phyloP scores from a whole-genome alignment of 2,113 vertebrate genomes.

The Rutilus rutilus region DNA sequence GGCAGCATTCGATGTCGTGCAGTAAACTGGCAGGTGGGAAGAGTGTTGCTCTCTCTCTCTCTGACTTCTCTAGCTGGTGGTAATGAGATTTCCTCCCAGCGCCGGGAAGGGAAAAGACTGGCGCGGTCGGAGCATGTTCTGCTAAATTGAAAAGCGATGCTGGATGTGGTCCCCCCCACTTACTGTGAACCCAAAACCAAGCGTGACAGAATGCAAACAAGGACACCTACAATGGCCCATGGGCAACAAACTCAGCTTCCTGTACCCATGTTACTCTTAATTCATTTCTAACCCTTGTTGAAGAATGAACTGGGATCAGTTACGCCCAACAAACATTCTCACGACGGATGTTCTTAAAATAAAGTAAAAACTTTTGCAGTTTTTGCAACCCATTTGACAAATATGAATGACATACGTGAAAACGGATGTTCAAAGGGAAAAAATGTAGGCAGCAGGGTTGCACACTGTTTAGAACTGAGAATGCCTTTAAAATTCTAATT shows the following conservation, averaged over 20 bases:
- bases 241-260: background rate
- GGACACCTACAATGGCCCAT: conserved; percentile 31
- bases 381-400: background rate
- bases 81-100: conserved; percentile 57
- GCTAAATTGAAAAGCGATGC: conserved; percentile 59
- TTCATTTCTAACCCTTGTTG: background rate
- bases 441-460: no score
- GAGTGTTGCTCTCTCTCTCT: conserved; percentile 54
- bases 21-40: conserved; percentile 57
- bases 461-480: no score
- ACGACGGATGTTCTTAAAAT: background rate
- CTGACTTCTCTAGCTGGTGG: conserved; percentile 47
- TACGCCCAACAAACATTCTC: background rate
- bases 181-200: conserved; percentile 49
- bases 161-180: conserved; percentile 52
- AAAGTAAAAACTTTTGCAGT: background rate
- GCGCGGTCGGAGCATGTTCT: conserved; percentile 51
- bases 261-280: conserved; percentile 8
- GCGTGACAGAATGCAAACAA: conserved; percentile 50
- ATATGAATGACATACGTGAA: background rate
- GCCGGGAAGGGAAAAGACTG: conserved; percentile 24
- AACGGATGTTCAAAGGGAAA: background rate
- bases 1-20: conserved; percentile 51
- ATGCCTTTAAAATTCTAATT: no score
- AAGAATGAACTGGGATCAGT: background rate